Evolutionary conservation across 37 sponge, comb jelly and placozoan species (phyloP).

Genomic region (Chondrosia reniformis): DNA sequence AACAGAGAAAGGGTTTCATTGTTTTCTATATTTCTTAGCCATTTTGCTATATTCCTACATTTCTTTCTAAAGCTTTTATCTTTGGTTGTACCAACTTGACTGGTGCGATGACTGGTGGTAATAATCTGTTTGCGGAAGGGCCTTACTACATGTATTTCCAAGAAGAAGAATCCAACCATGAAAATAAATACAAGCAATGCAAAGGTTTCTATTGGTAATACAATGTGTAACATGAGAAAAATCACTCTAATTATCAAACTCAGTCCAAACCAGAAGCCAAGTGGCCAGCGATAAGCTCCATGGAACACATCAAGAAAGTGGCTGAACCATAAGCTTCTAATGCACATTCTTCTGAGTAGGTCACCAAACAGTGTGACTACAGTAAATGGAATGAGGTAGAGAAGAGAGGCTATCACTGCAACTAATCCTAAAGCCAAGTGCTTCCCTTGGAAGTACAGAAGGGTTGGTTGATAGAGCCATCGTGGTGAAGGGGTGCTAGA

Average conservation of each 20-base stretch:
- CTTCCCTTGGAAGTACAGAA: conserved; percentile 3
- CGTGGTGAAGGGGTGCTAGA: background rate
- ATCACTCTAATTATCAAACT: background rate
- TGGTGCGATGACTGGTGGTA: too few relatives aligned
- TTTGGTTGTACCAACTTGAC: too few relatives aligned
- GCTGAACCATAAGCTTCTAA: background rate
- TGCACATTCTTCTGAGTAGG: background rate
- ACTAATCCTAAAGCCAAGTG: conserved; percentile 5
- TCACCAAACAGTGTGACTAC: conserved; percentile 3
- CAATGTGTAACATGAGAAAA: background rate
- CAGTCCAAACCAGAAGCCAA: conserved; percentile 2
- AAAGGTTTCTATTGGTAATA: too few relatives aligned
- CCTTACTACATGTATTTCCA: too few relatives aligned
- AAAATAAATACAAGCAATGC: too few relatives aligned
- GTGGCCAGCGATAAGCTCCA: background rate
- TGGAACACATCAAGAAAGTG: conserved; percentile 1
- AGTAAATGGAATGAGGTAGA: conserved; percentile 12
- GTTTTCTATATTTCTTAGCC: too few relatives aligned
- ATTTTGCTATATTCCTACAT: too few relatives aligned
- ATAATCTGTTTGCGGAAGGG: too few relatives aligned
- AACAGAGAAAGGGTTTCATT: too few relatives aligned
- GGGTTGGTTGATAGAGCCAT: background rate
- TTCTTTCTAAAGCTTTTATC: too few relatives aligned
- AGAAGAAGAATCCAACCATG: too few relatives aligned
- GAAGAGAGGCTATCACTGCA: background rate